Conservation (phyloP, 2,888 invertebrate species). For the Artemia sinica region DNA sequence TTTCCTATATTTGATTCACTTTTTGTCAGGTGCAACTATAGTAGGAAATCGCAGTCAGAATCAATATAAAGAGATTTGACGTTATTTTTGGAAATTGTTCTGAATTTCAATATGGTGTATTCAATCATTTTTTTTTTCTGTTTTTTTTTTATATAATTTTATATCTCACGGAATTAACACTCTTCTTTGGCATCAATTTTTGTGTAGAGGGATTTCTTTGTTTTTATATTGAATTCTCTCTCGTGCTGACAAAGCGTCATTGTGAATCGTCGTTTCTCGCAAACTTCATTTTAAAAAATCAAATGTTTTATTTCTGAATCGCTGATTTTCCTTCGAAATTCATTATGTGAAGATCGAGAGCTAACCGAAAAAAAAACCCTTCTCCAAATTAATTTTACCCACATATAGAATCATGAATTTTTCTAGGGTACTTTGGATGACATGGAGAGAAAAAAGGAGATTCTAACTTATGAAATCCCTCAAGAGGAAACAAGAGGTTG, state of each 20-base stretch:
- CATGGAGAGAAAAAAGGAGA: conserved; percentile 81
- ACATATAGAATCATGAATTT: neutral
- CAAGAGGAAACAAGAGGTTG: conserved; percentile 75
- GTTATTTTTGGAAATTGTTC: too few relatives aligned
- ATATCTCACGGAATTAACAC: conserved; percentile 28
- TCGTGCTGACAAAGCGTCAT: conserved; percentile 25
- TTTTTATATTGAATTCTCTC: conserved; percentile 18
- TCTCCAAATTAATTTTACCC: too few relatives aligned
- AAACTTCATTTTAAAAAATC: too few relatives aligned
- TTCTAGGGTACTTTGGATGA: conserved; percentile 61
- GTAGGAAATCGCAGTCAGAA: too few relatives aligned
- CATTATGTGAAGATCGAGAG: too few relatives aligned
- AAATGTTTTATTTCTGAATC: too few relatives aligned
- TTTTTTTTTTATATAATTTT: conserved; percentile 26
- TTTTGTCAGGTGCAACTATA: too few relatives aligned
- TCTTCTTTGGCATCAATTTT: neutral
- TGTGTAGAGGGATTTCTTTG: neutral
- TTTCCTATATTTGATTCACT: too few relatives aligned
- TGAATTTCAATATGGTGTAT: too few relatives aligned
- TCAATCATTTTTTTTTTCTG: conserved; percentile 18
- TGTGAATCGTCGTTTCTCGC: neutral
- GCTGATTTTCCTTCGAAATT: too few relatives aligned
- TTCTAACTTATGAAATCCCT: conserved; percentile 68
- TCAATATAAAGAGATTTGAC: too few relatives aligned
- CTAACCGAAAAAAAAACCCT: too few relatives aligned